Base-by-base conservation (phyloP, 1,140 invertebrate species). In the Cydia pomonella region DNA sequence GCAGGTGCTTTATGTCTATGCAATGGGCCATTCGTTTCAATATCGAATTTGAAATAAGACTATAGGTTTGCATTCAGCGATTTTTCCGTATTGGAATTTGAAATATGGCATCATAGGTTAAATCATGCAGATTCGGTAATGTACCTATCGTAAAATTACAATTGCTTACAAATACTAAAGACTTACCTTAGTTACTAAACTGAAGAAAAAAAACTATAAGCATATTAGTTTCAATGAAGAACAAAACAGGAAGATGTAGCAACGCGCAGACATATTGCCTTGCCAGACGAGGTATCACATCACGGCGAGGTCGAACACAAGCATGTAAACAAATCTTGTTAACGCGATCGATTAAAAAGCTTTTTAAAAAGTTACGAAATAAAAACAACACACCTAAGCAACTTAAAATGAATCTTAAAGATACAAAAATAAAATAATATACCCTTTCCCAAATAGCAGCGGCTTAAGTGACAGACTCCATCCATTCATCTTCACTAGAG, bases 401-500 rank as follows among this genome's bases (percentile, higher is more conserved):
- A 44, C 41, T 44, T 44, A 44, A 44, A 44, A 44, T 13, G 41
- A 9, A 44, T 44, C 9, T 13, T 44, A 44, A 12, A 12, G 7
- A 1, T 44, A 5, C 13, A 44, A 12, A 44, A 44, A 44, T 12
- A 44, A 7, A 44, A 2, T 44, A 12, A 44, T 10, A 44, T 64
- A 64, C 25, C 62, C 62, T 64, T 64, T 23, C 29, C 62, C 23
- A 29, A 64, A 64, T 29, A 29, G 62, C 10, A 6, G 62, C 10
- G 2, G 62, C 16, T 64, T 64, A 64, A 64, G 62, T 64, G 23
- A 64, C 62, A 18, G 59, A 63, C 23, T 12, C 4, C 62, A 29
- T 64, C 13, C 62, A 64, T 64, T 64, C 62, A 64, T 64, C 62
- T 64, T 64, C 62, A 64, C 62, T 64, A 64, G 62, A 3, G 25